Evolutionary conservation across 2,888 invertebrate species (phyloP).

Genomic region (Patella ulyssiponensis): DNA sequence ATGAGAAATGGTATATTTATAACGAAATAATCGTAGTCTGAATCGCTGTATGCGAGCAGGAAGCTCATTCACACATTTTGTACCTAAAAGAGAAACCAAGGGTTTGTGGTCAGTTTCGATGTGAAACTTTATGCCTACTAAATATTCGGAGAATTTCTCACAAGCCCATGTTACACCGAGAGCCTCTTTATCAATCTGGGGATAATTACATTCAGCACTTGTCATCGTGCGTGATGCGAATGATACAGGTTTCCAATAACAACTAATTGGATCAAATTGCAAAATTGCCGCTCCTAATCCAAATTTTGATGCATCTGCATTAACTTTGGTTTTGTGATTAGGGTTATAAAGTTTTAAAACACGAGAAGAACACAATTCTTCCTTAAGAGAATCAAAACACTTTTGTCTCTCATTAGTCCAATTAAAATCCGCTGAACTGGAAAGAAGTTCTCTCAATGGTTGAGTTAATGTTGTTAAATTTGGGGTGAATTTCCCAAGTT

Average conservation of each 20-base stretch:
- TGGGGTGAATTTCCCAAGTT: neutral
- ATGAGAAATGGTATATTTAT: constrained; percentile 20
- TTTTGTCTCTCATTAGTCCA: neutral
- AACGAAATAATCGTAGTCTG: constrained; percentile 28
- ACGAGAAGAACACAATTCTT: neutral
- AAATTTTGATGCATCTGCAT: neutral
- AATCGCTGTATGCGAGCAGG: constrained; percentile 30
- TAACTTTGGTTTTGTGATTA: neutral
- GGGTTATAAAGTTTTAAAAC: constrained; percentile 1
- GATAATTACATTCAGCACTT: neutral
- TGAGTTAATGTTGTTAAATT: neutral
- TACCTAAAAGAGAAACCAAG: neutral
- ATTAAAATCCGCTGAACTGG: neutral
- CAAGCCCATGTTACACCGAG: constrained; percentile 24
- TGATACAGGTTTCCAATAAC: neutral
- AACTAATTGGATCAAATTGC: neutral
- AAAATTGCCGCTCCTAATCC: neutral
- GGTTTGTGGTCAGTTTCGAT: constrained; percentile 8
- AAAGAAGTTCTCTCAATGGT: neutral
- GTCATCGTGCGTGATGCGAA: neutral
- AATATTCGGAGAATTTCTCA: constrained; percentile 24
- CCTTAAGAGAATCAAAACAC: neutral
- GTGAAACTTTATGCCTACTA: constrained; percentile 12
- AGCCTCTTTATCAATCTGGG: constrained; percentile 18
- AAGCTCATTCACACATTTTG: constrained; percentile 10